Evolutionary conservation across 2,797 vertebrate genomes (phyloP), one percentile per base, ranked within the genome.

Genomic region (Spinus pinus): DNA sequence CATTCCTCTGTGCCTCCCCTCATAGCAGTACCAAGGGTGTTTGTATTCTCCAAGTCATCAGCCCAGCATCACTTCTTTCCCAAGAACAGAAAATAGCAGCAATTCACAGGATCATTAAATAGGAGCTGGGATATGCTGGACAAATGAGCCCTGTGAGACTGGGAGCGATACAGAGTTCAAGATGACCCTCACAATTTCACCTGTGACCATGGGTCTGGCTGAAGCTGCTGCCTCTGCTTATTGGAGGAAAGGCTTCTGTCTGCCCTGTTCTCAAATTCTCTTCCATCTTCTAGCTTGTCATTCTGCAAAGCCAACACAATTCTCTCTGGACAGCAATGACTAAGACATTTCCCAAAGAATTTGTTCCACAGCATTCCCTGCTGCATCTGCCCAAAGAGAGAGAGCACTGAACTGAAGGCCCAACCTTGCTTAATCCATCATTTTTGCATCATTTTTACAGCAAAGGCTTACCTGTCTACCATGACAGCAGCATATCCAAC

Each of bases 381-480:
- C 44, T 33, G 46, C 65, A 66, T 51, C 53, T 79, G 35, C 47
- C 28, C 46, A 39, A 57, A 41, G 30, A 67, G 25, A 67, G 25
- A n/a, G 3, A 69, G 18, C 15, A 23, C 28, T 24, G 39, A 74
- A 47, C 22, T 65, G 21, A 90, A 81, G 23, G 80, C 31, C 42
- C 37, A 67, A 6, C 19, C 21, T 35, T 25, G 20, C 33, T 75
- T 44, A 61, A 56, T 41, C 22, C 56, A 47, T 10, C 20, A 28
- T 84, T 81, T 91, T 65, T 67, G 65, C 21, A 80, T 53, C 18
- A 53, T 31, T 81, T 89, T 66, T 67, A 69, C 22, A 83, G 37
- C 53, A 62, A 92, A 89, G 42, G 6, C 20, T 72, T 39, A 73
- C 25, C 51, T 80, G 57, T 35, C 21, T 51, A 14, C 49, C 33